These are phyloP conservation scores for Acanthosepion lycidas DNA, from an alignment of 2,888 invertebrate species.

Conservation along the genomic window DNA sequence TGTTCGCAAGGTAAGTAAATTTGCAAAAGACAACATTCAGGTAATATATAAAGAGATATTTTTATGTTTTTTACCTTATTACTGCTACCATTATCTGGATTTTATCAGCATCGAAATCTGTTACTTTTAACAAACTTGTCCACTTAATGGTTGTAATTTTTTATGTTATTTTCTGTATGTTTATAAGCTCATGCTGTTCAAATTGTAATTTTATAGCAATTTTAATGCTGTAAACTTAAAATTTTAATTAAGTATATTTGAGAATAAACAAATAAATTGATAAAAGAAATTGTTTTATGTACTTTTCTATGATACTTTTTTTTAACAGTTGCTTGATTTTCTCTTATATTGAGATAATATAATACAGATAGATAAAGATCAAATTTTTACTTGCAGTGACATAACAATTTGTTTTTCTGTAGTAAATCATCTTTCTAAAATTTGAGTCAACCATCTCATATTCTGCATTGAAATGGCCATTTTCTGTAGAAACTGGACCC, in stretches of 20 bases:
- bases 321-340: too few relatives aligned
- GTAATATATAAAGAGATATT: neutral
- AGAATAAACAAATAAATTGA: neutral
- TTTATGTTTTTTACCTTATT: neutral
- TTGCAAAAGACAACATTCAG: neutral
- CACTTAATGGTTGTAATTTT: neutral
- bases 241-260: too few relatives aligned
- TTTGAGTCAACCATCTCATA: neutral
- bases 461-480: neutral
- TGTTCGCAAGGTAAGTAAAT: constrained; percentile 82
- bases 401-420: neutral
- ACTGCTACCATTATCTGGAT: neutral
- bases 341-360: too few relatives aligned
- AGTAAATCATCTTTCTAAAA: neutral
- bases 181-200: neutral
- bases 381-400: neutral
- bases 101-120: too few relatives aligned
- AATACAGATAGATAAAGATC: neutral
- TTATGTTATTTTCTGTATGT: neutral
- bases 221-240: too few relatives aligned
- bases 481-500: too few relatives aligned
- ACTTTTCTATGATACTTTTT: too few relatives aligned
- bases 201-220: too few relatives aligned
- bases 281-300: too few relatives aligned
- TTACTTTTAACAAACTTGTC: neutral